Percentiles rank a stretch among this genome's conserved stretches.
Evolutionary conservation across 64 coral and sea anemone species (phyloP).

Genomic region (Catalaphyllia jardinei): DNA sequence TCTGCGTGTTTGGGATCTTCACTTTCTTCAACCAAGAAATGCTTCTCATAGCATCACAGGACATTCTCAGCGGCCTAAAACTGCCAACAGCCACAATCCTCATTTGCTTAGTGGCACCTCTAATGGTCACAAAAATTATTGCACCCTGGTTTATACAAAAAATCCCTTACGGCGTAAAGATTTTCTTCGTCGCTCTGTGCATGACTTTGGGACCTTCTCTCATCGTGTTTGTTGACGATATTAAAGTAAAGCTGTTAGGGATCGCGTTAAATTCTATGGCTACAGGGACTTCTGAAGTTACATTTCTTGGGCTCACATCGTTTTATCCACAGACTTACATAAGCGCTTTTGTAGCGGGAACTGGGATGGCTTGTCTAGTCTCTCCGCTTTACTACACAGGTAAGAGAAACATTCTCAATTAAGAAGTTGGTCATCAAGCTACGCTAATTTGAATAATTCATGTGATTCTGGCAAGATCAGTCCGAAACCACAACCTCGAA

Average conservation of each 20-base stretch:
- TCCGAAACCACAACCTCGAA: neutral
- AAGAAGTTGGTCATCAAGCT: too few relatives aligned
- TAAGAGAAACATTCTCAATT: constrained; percentile 18
- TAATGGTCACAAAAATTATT: constrained; percentile 64
- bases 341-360: constrained; percentile 81
- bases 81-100: constrained; percentile 77
- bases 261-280: constrained; percentile 40
- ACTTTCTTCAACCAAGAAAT: constrained; percentile 93
- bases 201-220: constrained; percentile 65
- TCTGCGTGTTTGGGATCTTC: constrained; percentile 67
- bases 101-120: constrained; percentile 59
- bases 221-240: constrained; percentile 45
- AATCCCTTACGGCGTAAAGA: constrained; percentile 56
- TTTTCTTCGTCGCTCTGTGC: constrained; percentile 12
- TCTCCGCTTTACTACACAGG: constrained; percentile 83
- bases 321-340: constrained; percentile 81
- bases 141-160: constrained; percentile 82
- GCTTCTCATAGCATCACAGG: constrained; percentile 72
- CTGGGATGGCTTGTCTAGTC: constrained; percentile 64
- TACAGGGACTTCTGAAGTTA: constrained; percentile 66
- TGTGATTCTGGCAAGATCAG: too few relatives aligned
- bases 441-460: too few relatives aligned
- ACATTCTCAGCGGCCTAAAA: constrained; percentile 69
- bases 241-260: constrained; percentile 35
- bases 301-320: constrained; percentile 61